Base-by-base conservation (phyloP, 2,113 vertebrate species). In the Petroica traversi region DNA sequence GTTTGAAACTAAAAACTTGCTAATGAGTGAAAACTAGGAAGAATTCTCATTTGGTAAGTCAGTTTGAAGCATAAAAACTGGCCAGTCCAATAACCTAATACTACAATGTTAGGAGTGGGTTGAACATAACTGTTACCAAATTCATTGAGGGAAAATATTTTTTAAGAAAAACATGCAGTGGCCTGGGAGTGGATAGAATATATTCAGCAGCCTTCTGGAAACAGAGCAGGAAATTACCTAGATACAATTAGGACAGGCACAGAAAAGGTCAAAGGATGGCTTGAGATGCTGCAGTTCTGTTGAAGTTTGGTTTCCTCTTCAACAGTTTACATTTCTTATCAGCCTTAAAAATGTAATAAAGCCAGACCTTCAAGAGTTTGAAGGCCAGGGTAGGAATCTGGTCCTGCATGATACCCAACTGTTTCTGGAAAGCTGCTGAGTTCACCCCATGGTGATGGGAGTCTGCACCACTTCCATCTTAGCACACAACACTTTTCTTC, bases 261-360 rank as follows among this genome's bases (percentile, higher is more conserved):
- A n/a, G n/a, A n/a, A n/a, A n/a, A n/a, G n/a, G n/a, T n/a, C n/a
- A n/a, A n/a, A n/a, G n/a, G n/a, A n/a, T n/a, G n/a, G n/a, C n/a
- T n/a, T n/a, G n/a, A n/a, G n/a, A n/a, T n/a, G n/a, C n/a, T n/a
- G n/a, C n/a, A 62, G 31, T 29, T 59, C 25, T 63, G 34, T 4
- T 38, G 11, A 62, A 72, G 10, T 23, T 13, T 12, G 4, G 5
- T 78, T 89, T 68, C 33, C 36, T 58, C 67, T 46, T 7, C n/a
- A 85, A 54, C 20, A 82, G 5, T 19, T 19, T 55, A 43, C 0
- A 45, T 14, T 84, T 74, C 38, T 87, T 55, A 61, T 29, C 71
- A 79, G 12, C 40, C 58, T 73, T 87, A 61, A 59, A 84, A 87
- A 78, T 72, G 28, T 45, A 57, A 73, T 40, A 52, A 78, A 88